Base-by-base conservation (phyloP, 35 echinoderm and acorn worm species). In the Lytechinus variegatus region DNA sequence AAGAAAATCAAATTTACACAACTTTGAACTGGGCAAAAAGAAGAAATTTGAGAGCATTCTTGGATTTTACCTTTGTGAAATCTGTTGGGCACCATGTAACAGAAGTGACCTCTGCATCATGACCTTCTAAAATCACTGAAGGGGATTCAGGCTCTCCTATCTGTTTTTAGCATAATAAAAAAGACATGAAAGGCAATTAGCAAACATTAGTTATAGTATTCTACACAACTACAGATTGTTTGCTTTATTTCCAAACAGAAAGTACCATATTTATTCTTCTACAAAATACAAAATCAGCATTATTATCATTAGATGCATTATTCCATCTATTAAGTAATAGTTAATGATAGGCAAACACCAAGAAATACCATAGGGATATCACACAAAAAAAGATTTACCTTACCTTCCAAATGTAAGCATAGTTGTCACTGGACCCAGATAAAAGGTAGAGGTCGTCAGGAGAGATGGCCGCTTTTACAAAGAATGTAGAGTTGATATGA, bases 351-450 rank as follows among this genome's bases (percentile, higher is more conserved):
- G 4, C 21, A 79, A 79, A 7, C 55, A 56, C 55, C 8, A 56
- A 71, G 61, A 71, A 60, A 71, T 19, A 71, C 10, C 14, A 3
- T 16, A 21, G 0, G 66, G 1, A 79, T 79, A 24, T 79, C 7
- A n/a, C 4, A 79, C 19, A 24, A 79, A 6, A 79, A 79, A 79
- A 79, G 9, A 13, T 24, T 24, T n/a, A 21, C 0, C 2, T 6
- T 96, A 99, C 98, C 96, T 98, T 96, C 98, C 98, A 99, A 60
- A 99, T 97, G 55, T 99, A 99, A 24, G 97, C 98, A 66, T 97
- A 95, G 53, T 94, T 96, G 87, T 99, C 98, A 72, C 97, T 96
- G 9, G 98, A 99, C 54, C 98, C 98, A 72, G 97, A 98, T 5
- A 99, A 86, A 16, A 99, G 96, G 86, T 91, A 98, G 2, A 86